phyloP scores from a whole-genome alignment of 2,888 invertebrate species.

The Mystacides longicornis region DNA sequence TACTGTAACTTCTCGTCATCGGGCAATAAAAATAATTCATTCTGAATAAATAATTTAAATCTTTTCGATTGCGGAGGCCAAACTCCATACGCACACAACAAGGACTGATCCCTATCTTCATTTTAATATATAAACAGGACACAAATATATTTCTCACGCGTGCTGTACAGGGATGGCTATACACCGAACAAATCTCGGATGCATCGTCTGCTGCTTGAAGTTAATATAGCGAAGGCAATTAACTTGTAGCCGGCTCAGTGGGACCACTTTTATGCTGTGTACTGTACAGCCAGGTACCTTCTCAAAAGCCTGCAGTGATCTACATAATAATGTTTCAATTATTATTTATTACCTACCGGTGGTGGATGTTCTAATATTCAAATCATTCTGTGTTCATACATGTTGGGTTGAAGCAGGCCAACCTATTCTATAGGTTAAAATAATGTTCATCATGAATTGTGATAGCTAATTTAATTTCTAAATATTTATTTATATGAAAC shows the following conservation, averaged over 20 bases:
- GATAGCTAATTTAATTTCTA: too few species aligned
- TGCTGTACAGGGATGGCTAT: neutral
- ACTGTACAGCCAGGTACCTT: too few species aligned
- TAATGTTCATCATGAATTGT: too few species aligned
- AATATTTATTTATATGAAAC: too few species aligned
- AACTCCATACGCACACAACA: neutral
- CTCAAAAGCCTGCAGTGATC: too few species aligned
- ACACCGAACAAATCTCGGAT: neutral
- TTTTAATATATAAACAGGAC: conserved; percentile 1
- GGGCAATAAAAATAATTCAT: conserved; percentile 26
- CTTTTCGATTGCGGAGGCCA: conserved; percentile 23
- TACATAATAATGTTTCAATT: neutral
- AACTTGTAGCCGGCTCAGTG: conserved; percentile 24
- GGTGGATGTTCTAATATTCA: conserved; percentile 25
- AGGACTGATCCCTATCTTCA: conserved; percentile 1
- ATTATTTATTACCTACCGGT: conserved; percentile 16
- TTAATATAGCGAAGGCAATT: conserved; percentile 22
- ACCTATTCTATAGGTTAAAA: too few species aligned
- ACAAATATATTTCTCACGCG: neutral
- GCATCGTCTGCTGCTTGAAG: neutral
- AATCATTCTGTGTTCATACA: conserved; percentile 6
- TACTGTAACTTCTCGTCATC: conserved; percentile 24
- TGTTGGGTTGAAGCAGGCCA: too few species aligned
- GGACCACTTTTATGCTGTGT: conserved; percentile 22
- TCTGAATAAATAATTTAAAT: conserved; percentile 26